phyloP scores from a whole-genome alignment of 1,140 invertebrate genomes.

The Akabosia matsudoensis region DNA sequence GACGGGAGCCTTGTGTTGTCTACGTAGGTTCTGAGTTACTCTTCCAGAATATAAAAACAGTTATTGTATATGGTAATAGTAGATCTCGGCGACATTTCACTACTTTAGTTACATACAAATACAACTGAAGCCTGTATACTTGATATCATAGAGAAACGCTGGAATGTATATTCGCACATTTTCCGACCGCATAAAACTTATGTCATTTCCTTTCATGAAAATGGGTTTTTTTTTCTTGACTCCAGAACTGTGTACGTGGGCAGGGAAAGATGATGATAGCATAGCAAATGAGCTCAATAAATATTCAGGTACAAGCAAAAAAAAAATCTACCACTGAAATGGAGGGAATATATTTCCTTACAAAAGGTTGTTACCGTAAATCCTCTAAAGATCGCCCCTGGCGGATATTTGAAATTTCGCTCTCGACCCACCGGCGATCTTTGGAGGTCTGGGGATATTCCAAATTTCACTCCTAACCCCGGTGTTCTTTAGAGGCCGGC shows the following conservation, averaged over 20 bases:
- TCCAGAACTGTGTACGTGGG: background rate
- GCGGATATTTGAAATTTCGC: no score
- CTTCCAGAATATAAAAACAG: no score
- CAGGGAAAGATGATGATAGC: background rate
- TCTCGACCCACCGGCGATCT: no score
- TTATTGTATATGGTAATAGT: background rate
- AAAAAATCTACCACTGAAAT: no score
- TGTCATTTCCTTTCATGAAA: background rate
- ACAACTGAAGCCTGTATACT: background rate
- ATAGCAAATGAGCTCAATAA: background rate
- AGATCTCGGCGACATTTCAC: background rate
- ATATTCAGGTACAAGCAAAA: background rate
- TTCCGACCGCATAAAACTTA: constrained; percentile 11
- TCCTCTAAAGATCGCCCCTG: no score
- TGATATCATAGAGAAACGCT: no score
- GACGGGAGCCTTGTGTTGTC: background rate
- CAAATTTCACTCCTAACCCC: no score
- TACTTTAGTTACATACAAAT: constrained; percentile 1
- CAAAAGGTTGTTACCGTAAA: no score
- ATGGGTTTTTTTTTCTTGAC: background rate
- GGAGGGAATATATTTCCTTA: no score
- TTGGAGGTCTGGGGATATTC: no score
- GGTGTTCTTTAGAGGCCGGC: no score
- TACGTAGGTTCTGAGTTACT: no score
- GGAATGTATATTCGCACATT: background rate